Percentiles rank a stretch among this genome's conserved stretches.
Evolutionary conservation across 2,888 invertebrate genomes (phyloP).

Genomic region (Drosophila hawaiiensis): DNA sequence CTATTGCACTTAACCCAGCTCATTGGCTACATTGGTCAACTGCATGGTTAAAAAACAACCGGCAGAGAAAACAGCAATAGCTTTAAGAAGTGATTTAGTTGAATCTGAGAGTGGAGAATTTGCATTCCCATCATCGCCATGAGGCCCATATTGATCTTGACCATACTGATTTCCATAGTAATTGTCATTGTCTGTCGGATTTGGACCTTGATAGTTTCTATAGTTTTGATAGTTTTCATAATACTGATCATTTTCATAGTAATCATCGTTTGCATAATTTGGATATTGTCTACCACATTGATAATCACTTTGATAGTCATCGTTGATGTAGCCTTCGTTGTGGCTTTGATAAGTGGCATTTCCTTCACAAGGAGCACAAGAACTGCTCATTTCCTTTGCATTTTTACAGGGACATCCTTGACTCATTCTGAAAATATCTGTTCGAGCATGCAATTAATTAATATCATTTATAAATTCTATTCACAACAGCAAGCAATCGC

Average conservation of each 20-base stretch:
- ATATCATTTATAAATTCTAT: not conserved
- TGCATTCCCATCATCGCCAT: not conserved
- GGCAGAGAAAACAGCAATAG: conserved; percentile 65
- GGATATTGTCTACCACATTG: no score
- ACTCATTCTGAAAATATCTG: conserved; percentile 32
- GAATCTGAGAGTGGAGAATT: conserved; percentile 42
- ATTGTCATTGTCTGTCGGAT: not conserved
- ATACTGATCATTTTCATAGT: no score
- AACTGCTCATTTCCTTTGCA: conserved; percentile 2
- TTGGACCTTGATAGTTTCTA: conserved; percentile 3
- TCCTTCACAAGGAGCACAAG: conserved; percentile 22
- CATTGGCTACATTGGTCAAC: conserved; percentile 68
- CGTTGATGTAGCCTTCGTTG: not conserved
- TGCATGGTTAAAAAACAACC: conserved; percentile 73
- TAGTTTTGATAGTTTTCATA: no score
- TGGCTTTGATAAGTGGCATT: not conserved
- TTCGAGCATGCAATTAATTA: not conserved
- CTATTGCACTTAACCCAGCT: conserved; percentile 54
- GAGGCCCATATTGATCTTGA: not conserved
- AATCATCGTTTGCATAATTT: no score
- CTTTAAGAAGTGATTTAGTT: conserved; percentile 62
- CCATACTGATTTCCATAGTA: not conserved
- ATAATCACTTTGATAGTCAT: not conserved
- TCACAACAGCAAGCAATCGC: conserved; percentile 69
- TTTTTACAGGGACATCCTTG: conserved; percentile 47